Evolutionary conservation across 2,113 vertebrate species (phyloP).

Genomic region (Serilophus lunatus): DNA sequence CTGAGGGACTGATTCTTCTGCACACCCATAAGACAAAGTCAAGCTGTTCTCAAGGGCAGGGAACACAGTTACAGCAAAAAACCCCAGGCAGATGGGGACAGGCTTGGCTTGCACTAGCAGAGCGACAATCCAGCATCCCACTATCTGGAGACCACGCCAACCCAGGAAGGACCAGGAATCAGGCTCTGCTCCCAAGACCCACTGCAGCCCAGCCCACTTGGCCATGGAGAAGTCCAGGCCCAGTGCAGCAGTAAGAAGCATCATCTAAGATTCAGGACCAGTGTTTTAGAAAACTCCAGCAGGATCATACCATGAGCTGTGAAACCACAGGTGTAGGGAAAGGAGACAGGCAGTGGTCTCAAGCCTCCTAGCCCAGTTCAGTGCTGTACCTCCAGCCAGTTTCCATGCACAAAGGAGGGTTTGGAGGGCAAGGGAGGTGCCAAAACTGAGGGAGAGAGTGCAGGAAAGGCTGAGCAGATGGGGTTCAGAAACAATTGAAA

Average conservation of each 20-base stretch:
- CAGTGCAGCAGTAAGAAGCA: neutral
- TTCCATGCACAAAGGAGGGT: neutral
- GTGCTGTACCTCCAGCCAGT: neutral
- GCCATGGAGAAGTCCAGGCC: neutral
- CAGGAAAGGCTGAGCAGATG: neutral
- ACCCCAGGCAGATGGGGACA: neutral
- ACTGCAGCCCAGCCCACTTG: neutral
- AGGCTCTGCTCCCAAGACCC: neutral
- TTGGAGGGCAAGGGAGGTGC: neutral
- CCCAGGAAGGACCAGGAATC: neutral
- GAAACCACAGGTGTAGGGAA: neutral
- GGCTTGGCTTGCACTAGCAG: accelerated
- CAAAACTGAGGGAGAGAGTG: neutral
- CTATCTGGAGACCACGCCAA: neutral
- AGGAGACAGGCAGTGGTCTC: neutral
- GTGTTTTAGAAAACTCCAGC: neutral
- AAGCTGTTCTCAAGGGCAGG: neutral
- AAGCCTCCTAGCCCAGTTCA: neutral
- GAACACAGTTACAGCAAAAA: neutral
- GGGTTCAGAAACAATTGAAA: neutral
- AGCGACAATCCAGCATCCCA: neutral
- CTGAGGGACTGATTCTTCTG: neutral
- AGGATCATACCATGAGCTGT: neutral
- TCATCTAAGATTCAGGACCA: neutral
- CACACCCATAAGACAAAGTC: accelerated